Evolutionary conservation across 2,888 invertebrate species (phyloP).

Genomic region (Eueremaeus valkanovi): DNA sequence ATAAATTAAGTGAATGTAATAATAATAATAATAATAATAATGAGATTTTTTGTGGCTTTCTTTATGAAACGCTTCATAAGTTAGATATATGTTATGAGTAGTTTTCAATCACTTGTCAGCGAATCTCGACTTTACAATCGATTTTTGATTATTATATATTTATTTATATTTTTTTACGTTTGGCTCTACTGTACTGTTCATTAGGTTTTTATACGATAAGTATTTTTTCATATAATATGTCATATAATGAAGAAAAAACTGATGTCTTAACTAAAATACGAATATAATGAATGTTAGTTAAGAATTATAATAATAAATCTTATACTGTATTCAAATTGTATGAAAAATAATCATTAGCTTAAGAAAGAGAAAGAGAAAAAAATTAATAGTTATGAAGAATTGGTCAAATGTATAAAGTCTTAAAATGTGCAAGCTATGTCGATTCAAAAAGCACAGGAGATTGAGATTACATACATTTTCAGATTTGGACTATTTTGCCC

Average conservation of each 20-base stretch:
- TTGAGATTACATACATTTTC: too few relatives aligned
- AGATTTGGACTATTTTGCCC: too few relatives aligned
- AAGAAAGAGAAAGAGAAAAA: too few relatives aligned
- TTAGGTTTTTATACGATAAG: not conserved
- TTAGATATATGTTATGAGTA: not conserved
- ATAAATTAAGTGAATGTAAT: constrained; percentile 2
- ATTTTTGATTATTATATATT: too few relatives aligned
- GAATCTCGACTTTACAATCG: not conserved
- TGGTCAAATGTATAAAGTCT: too few relatives aligned
- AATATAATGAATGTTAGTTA: not conserved
- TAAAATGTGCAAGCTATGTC: too few relatives aligned
- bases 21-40: not conserved
- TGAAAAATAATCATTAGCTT: too few relatives aligned
- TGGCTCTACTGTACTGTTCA: not conserved
- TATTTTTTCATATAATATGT: not conserved
- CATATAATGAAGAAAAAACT: too few relatives aligned
- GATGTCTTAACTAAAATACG: too few relatives aligned
- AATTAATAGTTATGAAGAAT: too few relatives aligned
- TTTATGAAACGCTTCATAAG: not conserved
- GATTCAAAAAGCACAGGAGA: too few relatives aligned
- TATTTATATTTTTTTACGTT: too few relatives aligned
- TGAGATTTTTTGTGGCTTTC: not conserved
- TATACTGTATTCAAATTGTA: not conserved
- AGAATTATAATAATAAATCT: not conserved
- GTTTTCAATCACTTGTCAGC: not conserved